Evolutionary conservation across 1,140 invertebrate species (phyloP).

Genomic region (Rhyzopertha dominica): DNA sequence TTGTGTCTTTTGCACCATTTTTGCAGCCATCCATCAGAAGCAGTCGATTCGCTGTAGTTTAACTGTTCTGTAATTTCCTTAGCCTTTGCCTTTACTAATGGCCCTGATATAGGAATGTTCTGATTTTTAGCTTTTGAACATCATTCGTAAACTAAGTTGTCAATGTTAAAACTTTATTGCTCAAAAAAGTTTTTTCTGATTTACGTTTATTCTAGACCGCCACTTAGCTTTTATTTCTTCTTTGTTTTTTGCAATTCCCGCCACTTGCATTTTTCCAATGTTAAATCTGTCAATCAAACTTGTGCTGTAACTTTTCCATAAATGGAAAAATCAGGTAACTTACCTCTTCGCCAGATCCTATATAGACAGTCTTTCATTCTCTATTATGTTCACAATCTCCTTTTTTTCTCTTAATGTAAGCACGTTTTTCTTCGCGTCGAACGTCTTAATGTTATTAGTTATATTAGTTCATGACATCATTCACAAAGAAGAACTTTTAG

Average conservation of each 20-base stretch:
- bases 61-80: constrained; percentile 36
- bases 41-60: constrained; percentile 33
- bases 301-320: too few species aligned
- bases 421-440: constrained; percentile 18
- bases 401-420: constrained; percentile 21
- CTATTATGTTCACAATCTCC: constrained; percentile 19
- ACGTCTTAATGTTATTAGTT: too few species aligned
- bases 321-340: constrained; percentile 3
- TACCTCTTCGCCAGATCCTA: constrained; percentile 3
- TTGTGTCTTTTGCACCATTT: constrained; percentile 38
- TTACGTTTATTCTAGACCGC: constrained; percentile 12
- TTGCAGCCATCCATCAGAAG: constrained; percentile 43
- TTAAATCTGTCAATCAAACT: constrained; percentile 19
- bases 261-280: constrained; percentile 22
- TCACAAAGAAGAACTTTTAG: too few species aligned
- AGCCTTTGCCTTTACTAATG: constrained; percentile 40
- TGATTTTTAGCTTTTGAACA: constrained; percentile 35
- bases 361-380: constrained; percentile 20
- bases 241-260: constrained; percentile 20
- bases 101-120: constrained; percentile 37
- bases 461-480: too few species aligned
- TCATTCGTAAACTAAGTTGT: constrained; percentile 28
- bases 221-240: too few species aligned
- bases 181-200: constrained; percentile 15
- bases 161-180: constrained; percentile 11